These are phyloP conservation scores for Holotrichia oblita DNA, from an alignment of 1,140 invertebrate species.

Conservation along the genomic window DNA sequence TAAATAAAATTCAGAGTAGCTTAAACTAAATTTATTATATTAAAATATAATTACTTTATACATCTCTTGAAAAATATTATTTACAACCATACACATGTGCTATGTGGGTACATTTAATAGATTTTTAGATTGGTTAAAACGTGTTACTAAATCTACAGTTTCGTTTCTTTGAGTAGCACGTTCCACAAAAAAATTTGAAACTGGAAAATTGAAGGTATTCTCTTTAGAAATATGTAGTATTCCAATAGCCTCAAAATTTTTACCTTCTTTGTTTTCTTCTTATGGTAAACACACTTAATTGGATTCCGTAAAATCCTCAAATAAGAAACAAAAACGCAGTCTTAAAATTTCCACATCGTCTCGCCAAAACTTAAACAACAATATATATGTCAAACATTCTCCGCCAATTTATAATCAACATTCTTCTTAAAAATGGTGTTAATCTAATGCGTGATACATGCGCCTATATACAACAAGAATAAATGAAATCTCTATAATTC, in stretches of 20 bases:
- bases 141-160: constrained; percentile 31
- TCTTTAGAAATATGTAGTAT: neutral
- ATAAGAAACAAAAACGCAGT: constrained; percentile 28
- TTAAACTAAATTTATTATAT: constrained; percentile 50
- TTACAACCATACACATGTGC: constrained; percentile 52
- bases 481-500: too few relatives aligned
- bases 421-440: neutral
- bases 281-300: constrained; percentile 38
- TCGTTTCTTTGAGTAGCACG: constrained; percentile 41
- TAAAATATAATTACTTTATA: constrained; percentile 55
- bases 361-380: constrained; percentile 38
- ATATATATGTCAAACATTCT: constrained; percentile 39
- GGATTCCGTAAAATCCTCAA: constrained; percentile 35
- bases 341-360: constrained; percentile 23
- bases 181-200: constrained; percentile 9
- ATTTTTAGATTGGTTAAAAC: constrained; percentile 38
- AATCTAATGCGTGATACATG: constrained; percentile 34
- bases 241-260: constrained; percentile 38
- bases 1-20: neutral
- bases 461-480: constrained; percentile 28
- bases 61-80: constrained; percentile 52
- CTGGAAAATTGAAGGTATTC: neutral
- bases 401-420: constrained; percentile 49
- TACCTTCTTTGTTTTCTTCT: constrained; percentile 36
- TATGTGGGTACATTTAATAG: constrained; percentile 43